Percentiles rank a stretch among this genome's conserved stretches.
Conservation (phyloP, 2,797 vertebrate species). For the Myotis findleyi region DNA sequence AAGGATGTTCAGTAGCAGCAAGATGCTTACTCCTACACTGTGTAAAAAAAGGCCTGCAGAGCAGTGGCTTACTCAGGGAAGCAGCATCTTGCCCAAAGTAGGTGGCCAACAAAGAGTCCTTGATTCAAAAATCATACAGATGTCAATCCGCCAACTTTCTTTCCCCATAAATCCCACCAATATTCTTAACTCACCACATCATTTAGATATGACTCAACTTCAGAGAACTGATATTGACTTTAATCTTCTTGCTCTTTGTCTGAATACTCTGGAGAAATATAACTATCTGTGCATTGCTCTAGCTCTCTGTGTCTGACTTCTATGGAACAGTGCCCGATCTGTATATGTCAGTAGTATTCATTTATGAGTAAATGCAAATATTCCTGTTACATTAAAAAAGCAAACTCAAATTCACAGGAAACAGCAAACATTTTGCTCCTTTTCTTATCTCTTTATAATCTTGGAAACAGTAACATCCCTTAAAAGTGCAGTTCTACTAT, state of each 20-base stretch:
- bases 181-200: neutral
- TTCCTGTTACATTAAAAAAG: constrained; percentile 38
- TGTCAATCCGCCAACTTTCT: constrained; percentile 25
- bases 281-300: constrained; percentile 30
- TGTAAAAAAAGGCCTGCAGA: constrained; percentile 2
- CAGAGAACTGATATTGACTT: neutral
- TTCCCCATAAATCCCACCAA: neutral
- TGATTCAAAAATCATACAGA: constrained; percentile 34
- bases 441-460: constrained; percentile 55
- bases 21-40: constrained; percentile 17
- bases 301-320: constrained; percentile 64
- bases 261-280: constrained; percentile 23
- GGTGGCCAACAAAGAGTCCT: constrained; percentile 48
- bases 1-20: constrained; percentile 32
- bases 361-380: constrained; percentile 75
- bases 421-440: constrained; percentile 60
- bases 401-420: constrained; percentile 30
- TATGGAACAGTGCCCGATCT: constrained; percentile 62
- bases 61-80: neutral
- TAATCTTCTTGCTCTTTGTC: constrained; percentile 49
- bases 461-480: too few species aligned
- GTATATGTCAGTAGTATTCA: constrained; percentile 73
- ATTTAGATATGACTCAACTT: constrained; percentile 61
- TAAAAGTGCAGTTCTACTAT: constrained; percentile 23
- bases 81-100: neutral